These are phyloP conservation scores for Tympanoctomys barrerae DNA, from an alignment of 2,797 vertebrate genomes.

Conservation along the genomic window DNA sequence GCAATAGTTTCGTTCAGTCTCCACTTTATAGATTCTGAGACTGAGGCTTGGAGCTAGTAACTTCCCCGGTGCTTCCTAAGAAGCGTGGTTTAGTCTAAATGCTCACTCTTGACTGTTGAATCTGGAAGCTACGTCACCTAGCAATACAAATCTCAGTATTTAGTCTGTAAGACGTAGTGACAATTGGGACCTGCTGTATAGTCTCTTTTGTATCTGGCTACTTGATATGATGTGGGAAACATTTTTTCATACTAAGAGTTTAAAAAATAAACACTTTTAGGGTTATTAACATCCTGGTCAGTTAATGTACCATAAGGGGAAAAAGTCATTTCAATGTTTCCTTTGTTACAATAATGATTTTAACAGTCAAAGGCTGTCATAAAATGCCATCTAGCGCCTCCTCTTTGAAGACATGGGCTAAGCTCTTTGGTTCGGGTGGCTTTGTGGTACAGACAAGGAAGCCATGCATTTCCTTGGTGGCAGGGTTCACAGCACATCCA, in stretches of 20 bases:
- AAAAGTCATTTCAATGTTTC: not conserved
- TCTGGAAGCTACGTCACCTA: not conserved
- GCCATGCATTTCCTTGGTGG: not conserved
- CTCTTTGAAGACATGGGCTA: not conserved
- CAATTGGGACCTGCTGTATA: not conserved
- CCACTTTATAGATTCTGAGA: not conserved
- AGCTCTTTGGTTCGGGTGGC: not conserved
- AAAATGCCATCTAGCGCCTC: not conserved
- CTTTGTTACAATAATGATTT: not conserved
- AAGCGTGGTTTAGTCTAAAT: not conserved
- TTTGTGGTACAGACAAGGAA: not conserved
- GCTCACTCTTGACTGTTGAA: not conserved
- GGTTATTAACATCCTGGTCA: constrained; percentile 47
- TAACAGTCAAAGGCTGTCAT: constrained; percentile 7
- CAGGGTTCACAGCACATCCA: not conserved
- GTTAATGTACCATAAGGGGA: not conserved
- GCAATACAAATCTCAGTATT: not conserved
- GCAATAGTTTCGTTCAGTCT: not conserved
- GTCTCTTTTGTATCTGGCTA: not conserved
- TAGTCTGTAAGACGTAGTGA: not conserved
- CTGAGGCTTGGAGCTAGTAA: not conserved
- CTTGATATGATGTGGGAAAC: not conserved
- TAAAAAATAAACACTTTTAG: not conserved
- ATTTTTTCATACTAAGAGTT: not conserved
- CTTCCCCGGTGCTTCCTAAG: not conserved